Percentiles rank a stretch among this genome's conserved stretches.
Evolutionary conservation across 2,888 invertebrate species (phyloP).

Genomic region (Chorisops tibialis): DNA sequence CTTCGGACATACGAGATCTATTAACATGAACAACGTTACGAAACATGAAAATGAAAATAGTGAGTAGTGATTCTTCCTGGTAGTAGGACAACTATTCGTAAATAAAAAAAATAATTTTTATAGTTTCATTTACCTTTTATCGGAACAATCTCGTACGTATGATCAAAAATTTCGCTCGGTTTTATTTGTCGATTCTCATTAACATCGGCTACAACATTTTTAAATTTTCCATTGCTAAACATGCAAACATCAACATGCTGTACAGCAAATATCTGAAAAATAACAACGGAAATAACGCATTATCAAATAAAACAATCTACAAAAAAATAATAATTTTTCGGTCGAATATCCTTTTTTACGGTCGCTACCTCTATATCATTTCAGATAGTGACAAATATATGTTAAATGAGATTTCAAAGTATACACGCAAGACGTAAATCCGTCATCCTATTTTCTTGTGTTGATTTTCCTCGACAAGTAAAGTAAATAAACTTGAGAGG

Average conservation of each 20-base stretch:
- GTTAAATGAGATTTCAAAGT: no score
- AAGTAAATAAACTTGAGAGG: not conserved
- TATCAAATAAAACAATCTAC: no score
- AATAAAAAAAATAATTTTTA: not conserved
- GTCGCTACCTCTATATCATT: no score
- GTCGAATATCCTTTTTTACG: no score
- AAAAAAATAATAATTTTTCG: no score
- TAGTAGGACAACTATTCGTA: not conserved
- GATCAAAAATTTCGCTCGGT: constrained; percentile 60
- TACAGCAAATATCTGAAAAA: constrained; percentile 68
- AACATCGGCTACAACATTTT: constrained; percentile 67
- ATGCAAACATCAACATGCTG: constrained; percentile 89
- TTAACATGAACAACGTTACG: no score
- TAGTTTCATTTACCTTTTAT: constrained; percentile 53
- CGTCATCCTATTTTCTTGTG: not conserved
- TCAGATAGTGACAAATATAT: not conserved
- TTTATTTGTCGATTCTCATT: constrained; percentile 63
- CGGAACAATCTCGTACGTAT: constrained; percentile 64
- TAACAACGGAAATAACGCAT: not conserved
- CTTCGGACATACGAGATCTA: no score
- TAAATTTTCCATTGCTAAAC: constrained; percentile 89
- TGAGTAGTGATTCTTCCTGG: no score
- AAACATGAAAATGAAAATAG: no score
- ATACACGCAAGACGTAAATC: no score
- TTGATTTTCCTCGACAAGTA: not conserved